phyloP scores from a whole-genome alignment of 2,113 vertebrate species.

The Geothlypis trichas region DNA sequence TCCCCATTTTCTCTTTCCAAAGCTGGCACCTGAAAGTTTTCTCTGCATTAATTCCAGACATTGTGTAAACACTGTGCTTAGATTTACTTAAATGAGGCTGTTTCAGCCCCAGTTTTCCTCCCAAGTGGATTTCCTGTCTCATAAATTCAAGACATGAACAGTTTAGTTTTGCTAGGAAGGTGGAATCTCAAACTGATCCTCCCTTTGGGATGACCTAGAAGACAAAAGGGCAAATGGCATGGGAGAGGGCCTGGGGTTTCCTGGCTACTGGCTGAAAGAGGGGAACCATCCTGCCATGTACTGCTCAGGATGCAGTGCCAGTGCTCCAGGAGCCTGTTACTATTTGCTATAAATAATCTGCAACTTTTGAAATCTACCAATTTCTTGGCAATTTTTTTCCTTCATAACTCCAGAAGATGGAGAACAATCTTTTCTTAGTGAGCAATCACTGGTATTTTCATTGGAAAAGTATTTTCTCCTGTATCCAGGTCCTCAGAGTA shows the following conservation, averaged over 20 bases:
- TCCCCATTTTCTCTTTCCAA: slow-evolving; percentile 52
- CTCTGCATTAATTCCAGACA: slow-evolving; percentile 83
- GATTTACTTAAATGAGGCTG: slow-evolving; percentile 59
- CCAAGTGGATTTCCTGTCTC: slow-evolving; percentile 46
- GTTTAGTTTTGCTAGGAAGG: slow-evolving; percentile 11
- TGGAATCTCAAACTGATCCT: neutral
- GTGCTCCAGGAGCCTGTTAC: neutral
- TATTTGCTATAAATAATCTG: neutral
- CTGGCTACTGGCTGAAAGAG: neutral
- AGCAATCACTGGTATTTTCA: neutral
- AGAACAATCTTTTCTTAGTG: neutral
- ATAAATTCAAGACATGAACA: slow-evolving; percentile 37
- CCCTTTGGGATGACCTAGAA: slow-evolving; percentile 12
- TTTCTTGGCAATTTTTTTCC: neutral
- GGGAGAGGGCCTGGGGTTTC: neutral
- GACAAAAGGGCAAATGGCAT: slow-evolving; percentile 26
- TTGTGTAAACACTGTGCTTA: slow-evolving; percentile 72
- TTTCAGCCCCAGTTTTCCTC: slow-evolving; percentile 60
- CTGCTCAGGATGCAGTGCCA: neutral
- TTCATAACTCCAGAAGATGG: neutral
- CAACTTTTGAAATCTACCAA: neutral
- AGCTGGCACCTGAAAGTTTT: slow-evolving; percentile 68
- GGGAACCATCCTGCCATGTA: neutral
- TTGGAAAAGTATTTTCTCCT: neutral
- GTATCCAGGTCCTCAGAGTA: neutral